A percentile compares a stretch with the other conserved stretches of the same genome.
Evolutionary conservation across 1,140 invertebrate species (phyloP).

Genomic region (Caenorhabditis remanei): DNA sequence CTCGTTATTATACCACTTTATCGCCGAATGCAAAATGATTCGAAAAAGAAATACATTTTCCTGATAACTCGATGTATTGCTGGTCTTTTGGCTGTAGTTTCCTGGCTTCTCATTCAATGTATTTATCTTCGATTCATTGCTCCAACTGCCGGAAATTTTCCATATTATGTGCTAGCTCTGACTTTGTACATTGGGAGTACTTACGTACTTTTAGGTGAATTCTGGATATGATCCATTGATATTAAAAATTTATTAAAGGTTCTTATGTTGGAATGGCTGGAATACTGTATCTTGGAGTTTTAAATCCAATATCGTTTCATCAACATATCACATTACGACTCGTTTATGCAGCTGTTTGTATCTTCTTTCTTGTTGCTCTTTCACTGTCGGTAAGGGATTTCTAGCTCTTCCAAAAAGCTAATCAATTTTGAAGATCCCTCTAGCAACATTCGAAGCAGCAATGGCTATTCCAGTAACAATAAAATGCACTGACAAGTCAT

Average conservation of each 20-base stretch:
- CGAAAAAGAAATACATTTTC: constrained; percentile 28
- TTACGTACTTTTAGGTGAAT: constrained; percentile 25
- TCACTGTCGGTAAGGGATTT: background rate
- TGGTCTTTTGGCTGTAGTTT: background rate
- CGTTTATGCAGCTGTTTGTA: background rate
- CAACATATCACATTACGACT: background rate
- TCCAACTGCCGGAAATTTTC: background rate
- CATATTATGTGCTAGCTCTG: constrained; percentile 14
- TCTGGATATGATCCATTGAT: background rate
- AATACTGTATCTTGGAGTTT: constrained; percentile 8
- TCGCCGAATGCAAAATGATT: constrained; percentile 15
- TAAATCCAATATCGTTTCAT: constrained; percentile 23
- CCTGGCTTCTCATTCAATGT: constrained; percentile 19
- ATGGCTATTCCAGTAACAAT: background rate
- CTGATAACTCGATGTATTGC: constrained; percentile 11
- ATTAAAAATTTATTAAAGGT: background rate
- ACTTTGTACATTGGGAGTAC: constrained; percentile 25
- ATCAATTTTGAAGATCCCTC: background rate
- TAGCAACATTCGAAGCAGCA: background rate
- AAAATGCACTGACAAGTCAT: background rate
- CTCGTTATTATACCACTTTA: background rate
- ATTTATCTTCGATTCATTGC: constrained; percentile 46
- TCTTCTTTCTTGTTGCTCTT: background rate
- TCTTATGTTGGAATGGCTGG: constrained; percentile 40
- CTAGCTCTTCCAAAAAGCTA: background rate